Conservation (phyloP, 2,888 invertebrate species). For the Metopia argyrocephala region DNA sequence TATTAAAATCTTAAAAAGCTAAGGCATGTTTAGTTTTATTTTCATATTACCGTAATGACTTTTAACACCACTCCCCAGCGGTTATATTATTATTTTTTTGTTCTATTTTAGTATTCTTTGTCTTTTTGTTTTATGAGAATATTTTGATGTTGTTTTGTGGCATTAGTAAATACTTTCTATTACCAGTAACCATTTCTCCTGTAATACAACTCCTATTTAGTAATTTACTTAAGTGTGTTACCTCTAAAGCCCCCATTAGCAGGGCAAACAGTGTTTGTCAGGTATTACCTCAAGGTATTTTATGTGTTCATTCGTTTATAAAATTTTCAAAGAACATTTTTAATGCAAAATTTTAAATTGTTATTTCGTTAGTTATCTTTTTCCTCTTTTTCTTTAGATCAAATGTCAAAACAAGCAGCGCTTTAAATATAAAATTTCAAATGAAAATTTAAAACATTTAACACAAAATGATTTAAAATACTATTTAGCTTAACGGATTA, state of each 20-base stretch:
- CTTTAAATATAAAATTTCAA: no score
- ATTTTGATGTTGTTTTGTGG: not conserved
- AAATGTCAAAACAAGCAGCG: not conserved
- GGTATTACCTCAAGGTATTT: slow-evolving; percentile 42
- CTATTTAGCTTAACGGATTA: no score
- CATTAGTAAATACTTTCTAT: not conserved
- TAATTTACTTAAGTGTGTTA: slow-evolving; percentile 6
- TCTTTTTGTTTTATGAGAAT: no score
- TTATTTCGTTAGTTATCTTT: not conserved
- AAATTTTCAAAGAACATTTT: slow-evolving; percentile 28
- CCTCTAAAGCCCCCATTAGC: not conserved
- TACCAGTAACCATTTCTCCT: not conserved
- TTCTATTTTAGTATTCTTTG: not conserved
- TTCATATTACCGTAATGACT: slow-evolving; percentile 49
- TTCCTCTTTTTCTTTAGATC: slow-evolving; percentile 3
- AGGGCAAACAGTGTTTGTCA: not conserved
- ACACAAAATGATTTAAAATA: no score
- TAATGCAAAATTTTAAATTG: slow-evolving; percentile 33
- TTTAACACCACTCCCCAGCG: slow-evolving; percentile 33
- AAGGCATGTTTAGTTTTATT: slow-evolving; percentile 26
- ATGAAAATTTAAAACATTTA: no score
- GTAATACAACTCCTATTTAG: not conserved
- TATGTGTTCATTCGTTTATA: not conserved
- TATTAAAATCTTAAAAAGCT: slow-evolving; percentile 46
- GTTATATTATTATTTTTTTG: not conserved